Percentiles rank a stretch among this genome's conserved stretches.
phyloP scores from a whole-genome alignment of 2,797 vertebrate species.

The Prunella strophiata region DNA sequence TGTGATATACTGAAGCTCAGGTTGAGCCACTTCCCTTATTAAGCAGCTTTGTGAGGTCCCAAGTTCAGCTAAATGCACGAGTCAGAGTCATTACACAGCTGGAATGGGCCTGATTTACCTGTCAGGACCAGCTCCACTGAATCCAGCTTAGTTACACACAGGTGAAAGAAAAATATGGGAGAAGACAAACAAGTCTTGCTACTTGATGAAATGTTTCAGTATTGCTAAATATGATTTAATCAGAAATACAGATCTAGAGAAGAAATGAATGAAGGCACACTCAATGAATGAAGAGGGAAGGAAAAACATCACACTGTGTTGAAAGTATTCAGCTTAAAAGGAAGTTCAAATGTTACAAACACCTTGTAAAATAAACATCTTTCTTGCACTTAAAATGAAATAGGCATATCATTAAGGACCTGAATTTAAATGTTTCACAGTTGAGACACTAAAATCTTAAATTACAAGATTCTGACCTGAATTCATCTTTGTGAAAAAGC shows the following conservation, averaged over 20 bases:
- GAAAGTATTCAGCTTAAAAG: background rate
- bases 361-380: background rate
- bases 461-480: background rate
- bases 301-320: background rate
- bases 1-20: background rate
- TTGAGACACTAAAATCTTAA: background rate
- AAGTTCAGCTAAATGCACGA: background rate
- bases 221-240: slow-evolving; percentile 25
- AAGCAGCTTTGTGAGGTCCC: slow-evolving; percentile 7
- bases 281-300: background rate
- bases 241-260: background rate
- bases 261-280: background rate
- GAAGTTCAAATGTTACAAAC: background rate
- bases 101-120: slow-evolving; percentile 20
- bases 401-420: background rate
- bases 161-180: background rate
- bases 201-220: background rate
- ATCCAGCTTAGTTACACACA: background rate
- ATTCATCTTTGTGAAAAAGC: background rate
- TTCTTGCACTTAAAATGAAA: background rate
- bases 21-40: slow-evolving; percentile 19
- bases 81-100: background rate
- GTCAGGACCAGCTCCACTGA: slow-evolving; percentile 16
- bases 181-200: slow-evolving; percentile 30
- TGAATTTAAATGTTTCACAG: background rate